phyloP scores from a whole-genome alignment of 2,888 invertebrate genomes.

The Trissoscelio sp. region DNA sequence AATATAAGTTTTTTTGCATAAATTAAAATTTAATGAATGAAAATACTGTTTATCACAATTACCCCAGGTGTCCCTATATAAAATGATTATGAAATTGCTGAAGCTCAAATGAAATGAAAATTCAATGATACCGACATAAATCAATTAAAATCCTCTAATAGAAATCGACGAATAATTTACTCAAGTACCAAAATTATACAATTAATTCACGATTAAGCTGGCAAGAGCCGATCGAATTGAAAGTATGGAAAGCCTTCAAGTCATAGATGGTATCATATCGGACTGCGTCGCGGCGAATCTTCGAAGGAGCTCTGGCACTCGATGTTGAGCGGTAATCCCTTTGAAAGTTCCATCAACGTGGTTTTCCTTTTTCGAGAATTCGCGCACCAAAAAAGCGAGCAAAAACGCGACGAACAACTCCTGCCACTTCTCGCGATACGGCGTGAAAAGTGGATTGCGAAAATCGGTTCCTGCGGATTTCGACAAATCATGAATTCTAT shows the following conservation, averaged over 20 bases:
- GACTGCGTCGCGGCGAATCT: constrained; percentile 47
- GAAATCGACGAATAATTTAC: too few species aligned
- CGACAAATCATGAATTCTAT: too few species aligned
- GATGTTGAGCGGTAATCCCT: constrained; percentile 44
- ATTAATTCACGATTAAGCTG: constrained; percentile 40
- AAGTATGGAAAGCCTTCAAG: constrained; percentile 42
- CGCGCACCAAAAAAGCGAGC: constrained; percentile 12
- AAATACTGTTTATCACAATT: too few species aligned
- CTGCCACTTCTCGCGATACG: constrained; percentile 34
- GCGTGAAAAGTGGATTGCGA: constrained; percentile 50
- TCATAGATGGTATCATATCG: constrained; percentile 44
- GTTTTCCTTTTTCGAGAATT: constrained; percentile 27
- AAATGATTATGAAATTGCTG: too few species aligned
- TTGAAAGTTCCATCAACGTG: constrained; percentile 57
- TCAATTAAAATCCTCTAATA: too few species aligned
- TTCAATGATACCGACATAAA: too few species aligned
- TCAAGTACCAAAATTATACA: constrained; percentile 23
- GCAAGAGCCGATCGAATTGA: constrained; percentile 43
- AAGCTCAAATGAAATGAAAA: too few species aligned
- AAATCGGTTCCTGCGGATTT: constrained; percentile 27
- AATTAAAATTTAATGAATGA: too few species aligned
- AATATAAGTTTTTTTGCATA: too few species aligned
- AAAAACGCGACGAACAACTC: constrained; percentile 19
- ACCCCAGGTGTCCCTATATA: too few species aligned
- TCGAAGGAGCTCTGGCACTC: constrained; percentile 19